Evolutionary conservation across 2,888 invertebrate genomes (phyloP).

Genomic region (Beris morrisii): DNA sequence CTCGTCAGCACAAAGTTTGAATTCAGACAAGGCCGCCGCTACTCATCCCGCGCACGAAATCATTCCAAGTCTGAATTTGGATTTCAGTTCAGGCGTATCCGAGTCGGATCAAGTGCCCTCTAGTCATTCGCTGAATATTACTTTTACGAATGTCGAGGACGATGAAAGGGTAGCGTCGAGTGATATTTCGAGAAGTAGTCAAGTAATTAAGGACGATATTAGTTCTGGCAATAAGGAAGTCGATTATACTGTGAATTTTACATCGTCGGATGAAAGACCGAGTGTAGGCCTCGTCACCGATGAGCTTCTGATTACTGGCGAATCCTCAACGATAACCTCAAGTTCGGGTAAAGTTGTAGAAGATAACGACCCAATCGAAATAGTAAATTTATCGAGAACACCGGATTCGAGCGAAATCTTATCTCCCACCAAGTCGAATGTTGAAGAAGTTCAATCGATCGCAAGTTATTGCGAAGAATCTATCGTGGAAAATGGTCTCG

Average conservation of each 20-base stretch:
- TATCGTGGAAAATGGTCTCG: too few species aligned
- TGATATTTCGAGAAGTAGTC: neutral
- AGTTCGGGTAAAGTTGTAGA: too few species aligned
- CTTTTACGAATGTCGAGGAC: neutral
- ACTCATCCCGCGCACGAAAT: neutral
- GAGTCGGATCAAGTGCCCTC: slow-evolving; percentile 38
- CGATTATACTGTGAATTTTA: slow-evolving; percentile 29
- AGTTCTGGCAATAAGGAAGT: slow-evolving; percentile 14
- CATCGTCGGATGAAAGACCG: slow-evolving; percentile 11
- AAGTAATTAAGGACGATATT: slow-evolving; percentile 19
- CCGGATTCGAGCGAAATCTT: too few species aligned
- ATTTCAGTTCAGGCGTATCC: slow-evolving; percentile 45
- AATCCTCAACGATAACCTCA: too few species aligned
- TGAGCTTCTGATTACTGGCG: too few species aligned
- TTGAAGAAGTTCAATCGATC: too few species aligned
- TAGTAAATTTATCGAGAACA: too few species aligned
- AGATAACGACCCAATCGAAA: too few species aligned
- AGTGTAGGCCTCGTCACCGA: neutral
- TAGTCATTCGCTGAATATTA: neutral
- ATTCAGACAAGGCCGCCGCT: neutral
- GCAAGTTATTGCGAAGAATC: too few species aligned
- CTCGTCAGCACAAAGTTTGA: slow-evolving; percentile 2
- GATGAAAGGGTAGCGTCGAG: too few species aligned
- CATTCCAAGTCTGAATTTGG: slow-evolving; percentile 46
- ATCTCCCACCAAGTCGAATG: too few species aligned